Evolutionary conservation across 1,140 invertebrate species (phyloP).

Genomic region (Hormaphis cornu): DNA sequence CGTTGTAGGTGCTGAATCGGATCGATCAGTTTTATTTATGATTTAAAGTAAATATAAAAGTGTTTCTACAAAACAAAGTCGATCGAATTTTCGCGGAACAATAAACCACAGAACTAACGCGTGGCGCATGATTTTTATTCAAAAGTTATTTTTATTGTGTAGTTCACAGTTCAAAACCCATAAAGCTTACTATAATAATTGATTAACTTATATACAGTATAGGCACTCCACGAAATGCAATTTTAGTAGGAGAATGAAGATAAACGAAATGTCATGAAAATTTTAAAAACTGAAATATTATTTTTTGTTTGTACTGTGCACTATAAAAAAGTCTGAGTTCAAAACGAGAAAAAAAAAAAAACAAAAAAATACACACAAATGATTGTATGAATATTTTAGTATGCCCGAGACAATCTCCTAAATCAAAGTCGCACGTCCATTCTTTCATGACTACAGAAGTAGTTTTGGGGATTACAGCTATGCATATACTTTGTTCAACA

Average conservation of each 20-base stretch:
- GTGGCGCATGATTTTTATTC: too few species aligned
- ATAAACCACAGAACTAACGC: too few species aligned
- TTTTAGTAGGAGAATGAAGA: not conserved
- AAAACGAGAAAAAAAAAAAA: not conserved
- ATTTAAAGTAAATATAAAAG: too few species aligned
- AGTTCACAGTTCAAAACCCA: too few species aligned
- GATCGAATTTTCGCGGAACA: too few species aligned
- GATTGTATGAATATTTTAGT: constrained; percentile 9
- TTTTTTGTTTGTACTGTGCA: not conserved
- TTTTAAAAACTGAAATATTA: not conserved
- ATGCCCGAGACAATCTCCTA: not conserved
- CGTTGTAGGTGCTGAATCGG: too few species aligned
- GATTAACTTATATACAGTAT: too few species aligned
- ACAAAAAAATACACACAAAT: not conserved
- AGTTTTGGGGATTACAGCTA: not conserved
- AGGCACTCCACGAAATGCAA: not conserved
- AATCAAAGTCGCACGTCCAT: constrained; percentile 4
- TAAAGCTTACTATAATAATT: too few species aligned
- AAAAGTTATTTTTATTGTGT: too few species aligned
- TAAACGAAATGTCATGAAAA: not conserved
- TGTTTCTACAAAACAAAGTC: too few species aligned
- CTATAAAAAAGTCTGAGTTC: not conserved
- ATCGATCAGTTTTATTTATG: too few species aligned
- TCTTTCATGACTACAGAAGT: constrained; percentile 17
- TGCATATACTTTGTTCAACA: not conserved